Evolutionary conservation across 2,888 invertebrate genomes (phyloP), one percentile per base, ranked within the genome.

Genomic region (Drosophila gaucha): DNA sequence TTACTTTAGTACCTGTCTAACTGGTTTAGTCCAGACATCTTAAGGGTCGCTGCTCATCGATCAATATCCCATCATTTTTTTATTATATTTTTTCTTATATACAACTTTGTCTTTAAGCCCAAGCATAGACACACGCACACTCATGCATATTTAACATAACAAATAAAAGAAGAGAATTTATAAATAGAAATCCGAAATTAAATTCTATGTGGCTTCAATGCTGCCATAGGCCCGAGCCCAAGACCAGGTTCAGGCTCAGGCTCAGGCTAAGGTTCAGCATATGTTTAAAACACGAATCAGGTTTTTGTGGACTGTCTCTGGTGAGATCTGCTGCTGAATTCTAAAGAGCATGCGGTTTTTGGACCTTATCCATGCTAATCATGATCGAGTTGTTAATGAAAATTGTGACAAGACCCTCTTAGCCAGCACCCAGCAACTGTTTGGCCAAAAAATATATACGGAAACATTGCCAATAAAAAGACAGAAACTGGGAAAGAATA

Each of bases 301-400:
- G 84, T 86, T 85, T n/a, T 80, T 77, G 20, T 43, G 28, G 55
- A 9, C 30, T 39, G 50, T 62, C 41, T 43, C 41, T 43, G 41
- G 43, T 6, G 6, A 39, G 64, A 46, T 66, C 31, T 44, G 47
- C 64, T 56, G 43, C 64, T 55, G 82, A 83, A 85, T 83, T 83
- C 79, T 74, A 83, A 85, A 43, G 57, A 82, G 78, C 52, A 56
- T 38, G 24, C 36, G 41, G 31, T 39, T 51, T 51, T 67, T 43
- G 44, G 65, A 24, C 31, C 60, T 78, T 82, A 67, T 66, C 70
- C 77, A 85, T 79, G 79, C 79, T 54, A 64, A 74, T 66, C 82
- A 85, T 83, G 82, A 79, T 85, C 82, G 52, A 76, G 73, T 84
- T 78, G 78, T 73, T 80, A 80, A 80, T 80, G 84, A 80, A 84